Conservation (phyloP, 2,888 invertebrate species). For the Drosophila percnosoma region DNA sequence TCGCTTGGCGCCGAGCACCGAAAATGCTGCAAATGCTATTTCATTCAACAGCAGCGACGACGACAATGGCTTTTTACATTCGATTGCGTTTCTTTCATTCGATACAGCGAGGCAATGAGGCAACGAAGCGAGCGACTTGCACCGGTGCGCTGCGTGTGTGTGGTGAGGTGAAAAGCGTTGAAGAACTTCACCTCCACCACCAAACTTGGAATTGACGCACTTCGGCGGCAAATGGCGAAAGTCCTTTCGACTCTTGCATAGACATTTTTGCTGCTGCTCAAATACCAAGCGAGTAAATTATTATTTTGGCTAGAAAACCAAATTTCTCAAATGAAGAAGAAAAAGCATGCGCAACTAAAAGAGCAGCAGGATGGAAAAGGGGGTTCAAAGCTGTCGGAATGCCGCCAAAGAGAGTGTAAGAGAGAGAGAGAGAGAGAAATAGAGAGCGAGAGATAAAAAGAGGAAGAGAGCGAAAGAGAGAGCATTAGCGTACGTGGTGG, state of each 20-base stretch:
- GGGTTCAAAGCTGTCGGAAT: constrained; percentile 49
- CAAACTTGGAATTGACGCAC: constrained; percentile 24
- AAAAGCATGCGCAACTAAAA: constrained; percentile 9
- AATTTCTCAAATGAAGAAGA: constrained; percentile 3
- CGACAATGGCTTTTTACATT: constrained; percentile 36
- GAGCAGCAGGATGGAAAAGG: constrained; percentile 33
- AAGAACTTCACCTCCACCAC: constrained; percentile 23
- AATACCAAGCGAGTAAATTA: constrained; percentile 5
- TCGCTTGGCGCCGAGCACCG: constrained; percentile 66
- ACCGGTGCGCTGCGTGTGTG: constrained; percentile 19
- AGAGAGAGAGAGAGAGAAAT: background rate
- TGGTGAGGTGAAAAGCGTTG: constrained; percentile 48
- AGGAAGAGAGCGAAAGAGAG: background rate
- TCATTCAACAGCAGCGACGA: constrained; percentile 13
- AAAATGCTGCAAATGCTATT: constrained; percentile 30
- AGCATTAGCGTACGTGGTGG: too few relatives aligned
- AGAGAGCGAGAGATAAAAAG: background rate
- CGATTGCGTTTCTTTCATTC: constrained; percentile 37
- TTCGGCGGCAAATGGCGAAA: constrained; percentile 4
- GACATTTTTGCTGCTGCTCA: constrained; percentile 46
- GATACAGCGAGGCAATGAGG: constrained; percentile 22
- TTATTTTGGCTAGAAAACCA: constrained; percentile 17
- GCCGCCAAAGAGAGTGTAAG: constrained; percentile 1
- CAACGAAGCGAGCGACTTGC: constrained; percentile 19
- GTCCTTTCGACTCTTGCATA: constrained; percentile 26